phyloP scores from a whole-genome alignment of 2,113 vertebrate species.

The Casuarius casuarius region DNA sequence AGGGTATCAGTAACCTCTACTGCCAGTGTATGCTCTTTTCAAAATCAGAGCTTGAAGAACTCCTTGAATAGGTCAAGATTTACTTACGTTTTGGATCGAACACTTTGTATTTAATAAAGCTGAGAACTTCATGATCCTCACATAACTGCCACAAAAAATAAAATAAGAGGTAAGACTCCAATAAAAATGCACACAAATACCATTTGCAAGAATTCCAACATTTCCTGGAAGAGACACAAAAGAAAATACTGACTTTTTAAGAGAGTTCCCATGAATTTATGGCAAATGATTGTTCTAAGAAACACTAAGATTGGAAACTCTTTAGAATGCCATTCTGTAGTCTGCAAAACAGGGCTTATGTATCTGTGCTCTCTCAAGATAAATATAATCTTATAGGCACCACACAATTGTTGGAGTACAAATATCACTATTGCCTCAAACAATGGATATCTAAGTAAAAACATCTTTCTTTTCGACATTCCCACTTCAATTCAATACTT shows the following conservation, averaged over 20 bases:
- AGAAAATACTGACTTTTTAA: not conserved
- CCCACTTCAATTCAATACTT: not conserved
- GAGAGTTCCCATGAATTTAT: not conserved
- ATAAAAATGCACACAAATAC: not conserved
- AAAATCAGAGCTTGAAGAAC: not conserved
- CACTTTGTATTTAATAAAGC: slow-evolving; percentile 95
- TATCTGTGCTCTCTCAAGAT: not conserved
- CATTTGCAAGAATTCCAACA: not conserved
- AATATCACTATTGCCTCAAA: not conserved
- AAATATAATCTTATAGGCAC: not conserved
- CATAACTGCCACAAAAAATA: slow-evolving; percentile 86
- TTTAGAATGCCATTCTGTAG: not conserved
- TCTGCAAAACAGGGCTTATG: not conserved
- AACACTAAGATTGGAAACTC: not conserved
- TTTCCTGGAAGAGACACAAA: not conserved
- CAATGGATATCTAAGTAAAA: not conserved
- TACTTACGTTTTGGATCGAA: slow-evolving; percentile 97
- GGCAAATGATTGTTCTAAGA: not conserved
- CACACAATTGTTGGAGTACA: not conserved
- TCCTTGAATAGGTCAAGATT: not conserved
- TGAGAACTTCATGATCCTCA: slow-evolving; percentile 90
- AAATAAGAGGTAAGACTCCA: slow-evolving; percentile 31
- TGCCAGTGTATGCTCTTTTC: not conserved
- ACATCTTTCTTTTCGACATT: not conserved
- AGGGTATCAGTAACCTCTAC: not conserved